Evolutionary conservation across 2,113 vertebrate genomes (phyloP), one percentile per base, ranked within the genome.

Genomic region (Platanista minor): DNA sequence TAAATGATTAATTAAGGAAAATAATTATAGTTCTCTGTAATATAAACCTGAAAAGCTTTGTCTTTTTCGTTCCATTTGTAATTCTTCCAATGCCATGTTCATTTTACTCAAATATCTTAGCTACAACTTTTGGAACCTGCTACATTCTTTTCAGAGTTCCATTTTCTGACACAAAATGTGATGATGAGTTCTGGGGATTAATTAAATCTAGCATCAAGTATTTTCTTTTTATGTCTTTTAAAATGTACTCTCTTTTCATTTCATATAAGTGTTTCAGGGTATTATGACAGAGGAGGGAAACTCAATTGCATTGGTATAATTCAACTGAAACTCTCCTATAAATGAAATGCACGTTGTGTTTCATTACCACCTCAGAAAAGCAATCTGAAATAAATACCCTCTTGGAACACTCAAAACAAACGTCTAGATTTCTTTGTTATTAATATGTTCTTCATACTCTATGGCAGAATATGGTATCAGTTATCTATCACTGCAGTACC

Each of bases 221-320:
- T 86, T 90, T 86, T 66, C 75, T 71, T 78, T 72, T 88, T 66
- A 41, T 80, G 43, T 12, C 78, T 95, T 97, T 80, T 66, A 69
- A 92, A 94, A 75, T 36, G 43, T 33, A 36, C 14, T 43, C 20
- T 87, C 52, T 87, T 93, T 96, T 85, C 83, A 96, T 88, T 90
- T 92, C 52, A 62, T 33, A 1, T 20, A 85, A 83, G 84, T 91
- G 81, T 95, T 83, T 67, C 77, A 78, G 52, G n/a, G 29, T 82
- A 49, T 90, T 84, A 64, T 81, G 84, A 97, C 82, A 96, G 95
- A 90, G 12, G 15, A 90, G 64, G 64, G 72, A 93, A 96, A 62
- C 77, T 54, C 85, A 96, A 74, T 1, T 88, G 82, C 62, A 84
- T 11, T 39, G 7, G 4, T 72, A 36, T 91, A 95, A 95, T 91